A percentile compares a stretch with the other conserved stretches of the same genome.
phyloP scores from a whole-genome alignment of 2,113 vertebrate species.

The Megalops atlanticus region DNA sequence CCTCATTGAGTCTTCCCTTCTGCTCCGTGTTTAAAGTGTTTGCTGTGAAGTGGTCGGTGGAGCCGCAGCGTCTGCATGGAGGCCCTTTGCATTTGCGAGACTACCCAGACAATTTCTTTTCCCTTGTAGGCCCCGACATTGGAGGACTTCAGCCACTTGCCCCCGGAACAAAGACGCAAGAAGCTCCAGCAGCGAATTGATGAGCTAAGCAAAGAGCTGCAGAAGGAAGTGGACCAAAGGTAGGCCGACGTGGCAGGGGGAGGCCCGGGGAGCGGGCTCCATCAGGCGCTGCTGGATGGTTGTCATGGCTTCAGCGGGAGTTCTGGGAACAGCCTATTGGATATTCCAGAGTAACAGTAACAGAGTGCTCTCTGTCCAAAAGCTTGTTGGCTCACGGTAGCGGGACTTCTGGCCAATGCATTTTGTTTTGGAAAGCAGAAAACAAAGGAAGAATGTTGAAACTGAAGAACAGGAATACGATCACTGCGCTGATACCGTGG shows the following conservation, averaged over 20 bases:
- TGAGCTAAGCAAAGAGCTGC: constrained; percentile 90
- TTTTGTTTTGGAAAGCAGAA: constrained; percentile 6
- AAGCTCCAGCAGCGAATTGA: constrained; percentile 93
- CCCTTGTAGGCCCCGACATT: constrained; percentile 84
- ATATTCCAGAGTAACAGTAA: not conserved
- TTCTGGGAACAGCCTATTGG: not conserved
- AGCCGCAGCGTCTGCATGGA: no score
- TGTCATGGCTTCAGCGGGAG: not conserved
- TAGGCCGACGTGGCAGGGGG: constrained; percentile 37
- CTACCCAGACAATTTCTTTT: no score
- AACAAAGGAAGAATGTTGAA: not conserved
- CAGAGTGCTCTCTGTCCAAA: not conserved
- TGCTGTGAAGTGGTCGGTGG: not conserved
- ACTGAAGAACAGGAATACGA: not conserved
- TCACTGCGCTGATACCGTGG: not conserved
- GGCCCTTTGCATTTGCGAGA: constrained; percentile 20
- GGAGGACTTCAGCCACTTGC: constrained; percentile 96
- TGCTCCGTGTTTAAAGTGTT: not conserved
- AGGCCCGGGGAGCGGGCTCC: not conserved
- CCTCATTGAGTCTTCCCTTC: not conserved
- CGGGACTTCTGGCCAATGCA: not conserved
- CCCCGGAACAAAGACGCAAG: constrained; percentile 96
- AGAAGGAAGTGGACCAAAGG: constrained; percentile 97
- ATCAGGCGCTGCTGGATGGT: not conserved
- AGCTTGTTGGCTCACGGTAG: not conserved